Conservation (phyloP, 2,888 invertebrate genomes). For the Tuta absoluta region DNA sequence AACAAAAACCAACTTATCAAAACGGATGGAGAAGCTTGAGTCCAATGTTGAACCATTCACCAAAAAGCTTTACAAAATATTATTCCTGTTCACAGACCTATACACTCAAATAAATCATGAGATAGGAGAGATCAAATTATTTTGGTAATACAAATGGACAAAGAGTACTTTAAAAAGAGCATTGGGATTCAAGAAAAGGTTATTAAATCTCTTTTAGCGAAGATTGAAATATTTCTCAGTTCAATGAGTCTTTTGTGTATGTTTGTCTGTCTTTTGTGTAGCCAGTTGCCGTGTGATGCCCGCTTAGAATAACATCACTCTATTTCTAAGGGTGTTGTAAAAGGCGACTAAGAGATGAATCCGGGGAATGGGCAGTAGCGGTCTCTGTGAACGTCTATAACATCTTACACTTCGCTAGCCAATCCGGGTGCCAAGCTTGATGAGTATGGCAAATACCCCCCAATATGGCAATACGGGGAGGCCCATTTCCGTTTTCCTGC, state of each 20-base stretch:
- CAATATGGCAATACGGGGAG: no score
- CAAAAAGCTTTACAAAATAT: conserved; percentile 10
- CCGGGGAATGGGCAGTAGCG: no score
- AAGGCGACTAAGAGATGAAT: no score
- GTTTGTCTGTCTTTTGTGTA: not conserved
- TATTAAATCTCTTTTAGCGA: conserved; percentile 72
- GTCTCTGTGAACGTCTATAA: no score
- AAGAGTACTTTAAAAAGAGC: conserved; percentile 69
- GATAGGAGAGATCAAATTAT: conserved; percentile 40
- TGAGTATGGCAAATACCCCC: no score
- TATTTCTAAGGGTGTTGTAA: no score
- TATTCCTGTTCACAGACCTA: not conserved
- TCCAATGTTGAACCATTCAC: conserved; percentile 14
- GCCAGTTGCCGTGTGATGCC: not conserved
- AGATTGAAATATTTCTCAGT: conserved; percentile 52
- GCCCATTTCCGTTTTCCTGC: no score
- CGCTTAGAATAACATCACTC: no score
- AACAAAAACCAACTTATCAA: conserved; percentile 63
- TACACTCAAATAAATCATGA: conserved; percentile 12
- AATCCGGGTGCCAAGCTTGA: no score
- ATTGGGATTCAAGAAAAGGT: conserved; percentile 68
- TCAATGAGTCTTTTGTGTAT: conserved; percentile 12
- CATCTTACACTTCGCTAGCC: no score
- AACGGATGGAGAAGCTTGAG: conserved; percentile 56
- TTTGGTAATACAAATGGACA: conserved; percentile 58